A percentile compares a stretch with the other conserved stretches of the same genome.
These are phyloP conservation scores for Petaurus breviceps DNA, from an alignment of 2,113 vertebrate species.

Conservation along the genomic window DNA sequence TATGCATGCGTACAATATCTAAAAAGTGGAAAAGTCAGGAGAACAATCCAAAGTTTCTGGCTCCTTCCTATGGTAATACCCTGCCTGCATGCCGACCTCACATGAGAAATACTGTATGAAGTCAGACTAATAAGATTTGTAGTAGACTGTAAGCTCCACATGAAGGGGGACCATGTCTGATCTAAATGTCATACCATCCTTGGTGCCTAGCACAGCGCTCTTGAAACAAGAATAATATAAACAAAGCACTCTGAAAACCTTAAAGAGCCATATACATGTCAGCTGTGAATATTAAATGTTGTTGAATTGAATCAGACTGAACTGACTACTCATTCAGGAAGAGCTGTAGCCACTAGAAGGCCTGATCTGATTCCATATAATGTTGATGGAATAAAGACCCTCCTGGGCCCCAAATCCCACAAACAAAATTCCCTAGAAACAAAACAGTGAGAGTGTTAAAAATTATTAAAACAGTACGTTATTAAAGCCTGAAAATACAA, in stretches of 20 bases:
- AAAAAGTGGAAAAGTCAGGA: not conserved
- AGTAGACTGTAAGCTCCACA: not conserved
- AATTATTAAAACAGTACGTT: not conserved
- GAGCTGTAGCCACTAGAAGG: too few species aligned
- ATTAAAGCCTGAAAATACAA: not conserved
- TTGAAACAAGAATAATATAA: too few species aligned
- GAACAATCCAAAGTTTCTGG: not conserved
- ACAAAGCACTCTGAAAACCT: too few species aligned
- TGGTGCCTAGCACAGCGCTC: too few species aligned
- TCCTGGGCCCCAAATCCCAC: not conserved
- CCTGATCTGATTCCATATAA: not conserved
- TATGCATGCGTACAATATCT: not conserved
- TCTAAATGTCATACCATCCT: too few species aligned
- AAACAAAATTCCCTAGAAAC: too few species aligned
- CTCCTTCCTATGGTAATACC: not conserved
- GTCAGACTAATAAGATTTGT: not conserved
- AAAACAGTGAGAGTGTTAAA: not conserved
- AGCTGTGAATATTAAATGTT: too few species aligned
- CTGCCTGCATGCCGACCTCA: not conserved
- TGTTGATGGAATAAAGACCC: not conserved
- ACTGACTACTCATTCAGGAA: too few species aligned
- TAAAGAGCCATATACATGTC: too few species aligned
- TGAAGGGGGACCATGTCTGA: not conserved
- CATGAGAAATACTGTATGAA: not conserved
- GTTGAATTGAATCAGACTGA: too few species aligned